Percentiles rank a stretch among this genome's conserved stretches.
These are phyloP conservation scores for Trogon melanurus DNA, from an alignment of 2,113 vertebrate genomes.

Conservation along the genomic window DNA sequence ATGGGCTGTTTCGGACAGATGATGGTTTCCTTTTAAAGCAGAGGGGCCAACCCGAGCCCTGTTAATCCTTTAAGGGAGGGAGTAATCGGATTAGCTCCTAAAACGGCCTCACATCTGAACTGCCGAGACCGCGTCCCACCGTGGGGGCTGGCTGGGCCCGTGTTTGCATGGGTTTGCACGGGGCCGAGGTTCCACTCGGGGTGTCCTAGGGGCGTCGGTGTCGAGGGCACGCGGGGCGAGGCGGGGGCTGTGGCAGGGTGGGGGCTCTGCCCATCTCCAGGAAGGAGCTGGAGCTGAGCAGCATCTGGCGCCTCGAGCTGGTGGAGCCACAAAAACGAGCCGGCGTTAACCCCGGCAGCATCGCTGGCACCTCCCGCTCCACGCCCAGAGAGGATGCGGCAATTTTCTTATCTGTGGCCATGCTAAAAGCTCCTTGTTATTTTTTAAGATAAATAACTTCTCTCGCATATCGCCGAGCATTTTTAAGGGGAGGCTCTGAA, in stretches of 20 bases:
- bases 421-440: not conserved
- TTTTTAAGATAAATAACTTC: not conserved
- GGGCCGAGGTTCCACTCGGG: too few species aligned
- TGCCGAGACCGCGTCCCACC: accelerated
- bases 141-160: not conserved
- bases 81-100: not conserved
- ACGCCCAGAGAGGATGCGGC: accelerated
- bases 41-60: not conserved
- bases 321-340: not conserved
- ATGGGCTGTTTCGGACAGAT: not conserved
- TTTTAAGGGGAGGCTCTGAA: not conserved
- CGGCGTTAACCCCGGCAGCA: not conserved
- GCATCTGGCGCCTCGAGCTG: not conserved
- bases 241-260: too few species aligned
- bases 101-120: not conserved
- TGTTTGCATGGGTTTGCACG: too few species aligned
- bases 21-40: not conserved
- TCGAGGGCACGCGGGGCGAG: too few species aligned
- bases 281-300: not conserved
- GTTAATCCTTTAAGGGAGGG: not conserved
- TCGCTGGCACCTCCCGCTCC: too few species aligned
- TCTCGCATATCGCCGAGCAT: accelerated
- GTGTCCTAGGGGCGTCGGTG: too few species aligned
- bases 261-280: too few species aligned
- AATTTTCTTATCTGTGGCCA: accelerated